phyloP scores from a whole-genome alignment of 2,797 vertebrate genomes.

The Avahi laniger region DNA sequence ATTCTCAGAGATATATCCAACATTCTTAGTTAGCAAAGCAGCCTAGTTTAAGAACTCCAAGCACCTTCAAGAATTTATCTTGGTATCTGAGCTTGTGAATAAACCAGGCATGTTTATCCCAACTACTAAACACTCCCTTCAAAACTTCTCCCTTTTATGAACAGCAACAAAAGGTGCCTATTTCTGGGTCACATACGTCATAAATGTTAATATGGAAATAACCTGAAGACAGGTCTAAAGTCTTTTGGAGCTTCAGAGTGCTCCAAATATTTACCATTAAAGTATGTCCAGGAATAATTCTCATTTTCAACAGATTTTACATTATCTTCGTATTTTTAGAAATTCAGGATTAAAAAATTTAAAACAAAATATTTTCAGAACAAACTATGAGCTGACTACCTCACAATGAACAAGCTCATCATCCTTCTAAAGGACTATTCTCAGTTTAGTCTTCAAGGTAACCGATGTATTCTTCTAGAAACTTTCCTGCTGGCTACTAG shows the following conservation, averaged over 20 bases:
- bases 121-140: background rate
- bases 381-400: background rate
- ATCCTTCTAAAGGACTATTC: background rate
- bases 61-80: background rate
- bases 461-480: background rate
- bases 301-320: constrained; percentile 8
- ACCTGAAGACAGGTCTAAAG: background rate
- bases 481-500: background rate
- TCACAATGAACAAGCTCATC: background rate
- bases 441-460: background rate
- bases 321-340: background rate
- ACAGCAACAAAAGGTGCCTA: background rate
- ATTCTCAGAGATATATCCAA: background rate
- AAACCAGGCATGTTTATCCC: background rate
- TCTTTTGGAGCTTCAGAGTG: background rate
- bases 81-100: background rate
- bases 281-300: background rate
- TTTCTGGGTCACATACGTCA: background rate
- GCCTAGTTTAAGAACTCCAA: background rate
- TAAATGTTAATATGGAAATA: background rate
- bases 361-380: background rate
- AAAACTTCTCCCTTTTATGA: background rate
- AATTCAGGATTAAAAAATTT: background rate
- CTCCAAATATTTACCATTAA: background rate
- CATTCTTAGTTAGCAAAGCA: background rate